These are phyloP conservation scores for Drosophila ficusphila DNA, from an alignment of 1,140 invertebrate species.

Conservation along the genomic window DNA sequence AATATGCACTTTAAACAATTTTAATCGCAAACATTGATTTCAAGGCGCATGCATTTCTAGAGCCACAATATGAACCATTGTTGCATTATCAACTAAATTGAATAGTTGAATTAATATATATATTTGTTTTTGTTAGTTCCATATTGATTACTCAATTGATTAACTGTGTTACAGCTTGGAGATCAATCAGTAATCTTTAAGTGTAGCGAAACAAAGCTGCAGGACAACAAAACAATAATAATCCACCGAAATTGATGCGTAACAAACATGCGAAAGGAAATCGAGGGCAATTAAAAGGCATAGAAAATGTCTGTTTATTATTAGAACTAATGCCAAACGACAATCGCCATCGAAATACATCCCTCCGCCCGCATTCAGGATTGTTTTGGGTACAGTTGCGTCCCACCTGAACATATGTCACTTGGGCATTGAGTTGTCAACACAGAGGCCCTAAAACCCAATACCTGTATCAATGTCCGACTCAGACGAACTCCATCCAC, in stretches of 20 bases:
- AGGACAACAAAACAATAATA: constrained; percentile 35
- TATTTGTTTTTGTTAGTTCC: background rate
- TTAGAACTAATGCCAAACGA: constrained; percentile 68
- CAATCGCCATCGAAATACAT: constrained; percentile 44
- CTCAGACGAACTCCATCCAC: constrained; percentile 32
- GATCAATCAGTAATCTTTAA: no score
- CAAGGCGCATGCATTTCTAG: no score
- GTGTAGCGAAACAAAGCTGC: background rate
- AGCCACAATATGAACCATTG: no score
- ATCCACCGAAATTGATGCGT: constrained; percentile 58
- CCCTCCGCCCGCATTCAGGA: constrained; percentile 43
- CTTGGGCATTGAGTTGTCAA: constrained; percentile 56
- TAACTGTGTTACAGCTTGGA: no score
- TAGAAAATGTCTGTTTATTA: constrained; percentile 61
- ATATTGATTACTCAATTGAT: no score
- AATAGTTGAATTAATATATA: no score
- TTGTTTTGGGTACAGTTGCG: constrained; percentile 53
- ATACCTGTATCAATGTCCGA: constrained; percentile 77
- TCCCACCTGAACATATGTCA: constrained; percentile 57
- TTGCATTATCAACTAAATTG: no score
- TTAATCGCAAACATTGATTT: no score
- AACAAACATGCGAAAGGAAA: constrained; percentile 62
- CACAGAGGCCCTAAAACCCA: constrained; percentile 19
- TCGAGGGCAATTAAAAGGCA: constrained; percentile 59
- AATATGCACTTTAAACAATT: background rate